Base-by-base conservation (phyloP, 2,888 invertebrate genomes). In the Calephelis perditalis region DNA sequence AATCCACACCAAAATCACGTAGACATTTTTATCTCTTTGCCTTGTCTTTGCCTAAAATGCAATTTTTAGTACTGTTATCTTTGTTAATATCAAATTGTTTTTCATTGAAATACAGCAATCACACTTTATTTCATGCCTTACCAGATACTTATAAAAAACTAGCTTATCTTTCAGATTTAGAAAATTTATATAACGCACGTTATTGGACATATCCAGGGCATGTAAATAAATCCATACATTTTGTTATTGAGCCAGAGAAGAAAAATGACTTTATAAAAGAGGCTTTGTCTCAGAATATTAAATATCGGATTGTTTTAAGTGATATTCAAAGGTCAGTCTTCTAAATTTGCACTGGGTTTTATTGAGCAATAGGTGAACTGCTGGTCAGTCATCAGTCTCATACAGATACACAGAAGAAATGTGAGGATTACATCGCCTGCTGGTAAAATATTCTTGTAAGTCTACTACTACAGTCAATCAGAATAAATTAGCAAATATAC, bases 191-290 rank as follows among this genome's bases (percentile, higher is more conserved):
- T 11, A 15, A 43, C 44, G 49, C 40, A 35, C 40, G 10, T 26
- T 57, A 35, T 56, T 47, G 36, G 47, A 9, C 7, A 43, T 9
- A 40, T 49, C 56, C 35, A 57, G 57, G 36, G 35, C 36, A 10
- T 26, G 12, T 11, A 52, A 40, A 7, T 49, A 52, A 58, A 43
- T 58, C 49, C 6, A 49, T 15, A 10, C 12, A 36, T 52, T 43
- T 26, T 52, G 52, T 49, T 26, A 49, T 49, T 26, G 26, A 49
- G 26, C 49, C 49, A 49, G 36, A 26, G 1, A 59, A 35, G 35
- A 44, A 36, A 45, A 8, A 36, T 10, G 36, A 45, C 36, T 49
- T 60, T 35, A 56, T 60, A 6, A 12, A 56, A 54, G 36, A 62
- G 36, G 8, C 44, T 8, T 54, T 58, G 11, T 4, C 52, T 54